These are phyloP conservation scores for Arvicanthis niloticus DNA, from an alignment of 2,113 vertebrate species.

Conservation along the genomic window DNA sequence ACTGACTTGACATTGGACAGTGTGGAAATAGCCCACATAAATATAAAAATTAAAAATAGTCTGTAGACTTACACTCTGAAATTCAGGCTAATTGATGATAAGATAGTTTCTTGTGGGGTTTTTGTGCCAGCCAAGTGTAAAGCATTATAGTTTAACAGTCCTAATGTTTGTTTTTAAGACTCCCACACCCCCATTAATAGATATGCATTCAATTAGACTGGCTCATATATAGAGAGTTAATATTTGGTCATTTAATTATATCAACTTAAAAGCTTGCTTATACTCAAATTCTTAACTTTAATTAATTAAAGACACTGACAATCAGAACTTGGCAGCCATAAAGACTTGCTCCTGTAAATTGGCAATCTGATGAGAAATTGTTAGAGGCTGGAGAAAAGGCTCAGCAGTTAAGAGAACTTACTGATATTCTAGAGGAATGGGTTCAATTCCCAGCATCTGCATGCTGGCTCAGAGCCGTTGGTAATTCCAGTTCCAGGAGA, in stretches of 20 bases:
- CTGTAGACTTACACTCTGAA: conserved; percentile 1
- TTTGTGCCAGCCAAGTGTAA: neutral
- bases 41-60: conserved; percentile 4
- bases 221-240: neutral
- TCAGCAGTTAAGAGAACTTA: neutral
- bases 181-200: neutral
- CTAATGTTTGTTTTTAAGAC: neutral
- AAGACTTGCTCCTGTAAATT: neutral
- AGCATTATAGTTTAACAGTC: neutral
- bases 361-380: neutral
- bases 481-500: neutral
- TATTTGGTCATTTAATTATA: neutral
- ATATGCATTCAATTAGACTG: neutral
- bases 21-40: neutral
- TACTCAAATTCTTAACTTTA: neutral
- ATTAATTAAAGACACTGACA: neutral
- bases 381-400: neutral
- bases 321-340: neutral
- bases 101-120: conserved; percentile 1
- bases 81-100: neutral
- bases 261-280: neutral
- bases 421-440: neutral
- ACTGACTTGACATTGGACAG: neutral
- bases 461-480: neutral
- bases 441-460: neutral